These are phyloP conservation scores for Tetrapedia diversipes DNA, from an alignment of 2,888 invertebrate genomes.

Conservation along the genomic window DNA sequence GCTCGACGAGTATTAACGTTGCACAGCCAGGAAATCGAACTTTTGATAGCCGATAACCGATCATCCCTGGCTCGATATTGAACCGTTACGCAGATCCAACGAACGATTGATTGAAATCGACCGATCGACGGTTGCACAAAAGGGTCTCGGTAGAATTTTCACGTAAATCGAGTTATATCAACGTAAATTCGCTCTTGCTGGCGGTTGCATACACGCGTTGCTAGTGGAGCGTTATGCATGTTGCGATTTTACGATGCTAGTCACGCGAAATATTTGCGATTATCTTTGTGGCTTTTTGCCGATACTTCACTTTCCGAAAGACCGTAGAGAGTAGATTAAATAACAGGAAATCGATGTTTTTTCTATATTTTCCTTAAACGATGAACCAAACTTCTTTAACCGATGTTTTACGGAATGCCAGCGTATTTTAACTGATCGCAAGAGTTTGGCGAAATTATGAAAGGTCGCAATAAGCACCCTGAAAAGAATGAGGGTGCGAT, in stretches of 20 bases:
- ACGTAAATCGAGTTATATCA: conserved; percentile 11
- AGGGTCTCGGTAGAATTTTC: conserved; percentile 13
- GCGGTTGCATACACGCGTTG: not conserved
- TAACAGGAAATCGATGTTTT: no score
- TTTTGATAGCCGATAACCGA: conserved; percentile 27
- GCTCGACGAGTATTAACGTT: conserved; percentile 17
- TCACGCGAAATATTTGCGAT: not conserved
- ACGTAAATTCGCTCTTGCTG: not conserved
- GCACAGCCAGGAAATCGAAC: conserved; percentile 27
- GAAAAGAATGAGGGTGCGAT: no score
- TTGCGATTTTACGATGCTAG: not conserved
- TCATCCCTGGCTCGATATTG: not conserved
- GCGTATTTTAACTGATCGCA: no score
- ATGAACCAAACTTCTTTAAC: no score
- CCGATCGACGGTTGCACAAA: not conserved
- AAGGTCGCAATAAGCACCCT: no score
- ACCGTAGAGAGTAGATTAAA: no score
- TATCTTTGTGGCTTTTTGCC: no score
- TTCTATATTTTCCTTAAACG: no score
- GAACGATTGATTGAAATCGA: conserved; percentile 33
- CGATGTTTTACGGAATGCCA: no score
- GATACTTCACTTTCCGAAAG: no score
- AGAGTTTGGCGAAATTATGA: no score
- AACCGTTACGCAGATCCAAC: not conserved
- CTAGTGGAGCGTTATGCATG: not conserved